A percentile compares a stretch with the other conserved stretches of the same genome.
Evolutionary conservation across 37 sponge, comb jelly and placozoan genomes (phyloP).

Genomic region (Sycon ciliatum): DNA sequence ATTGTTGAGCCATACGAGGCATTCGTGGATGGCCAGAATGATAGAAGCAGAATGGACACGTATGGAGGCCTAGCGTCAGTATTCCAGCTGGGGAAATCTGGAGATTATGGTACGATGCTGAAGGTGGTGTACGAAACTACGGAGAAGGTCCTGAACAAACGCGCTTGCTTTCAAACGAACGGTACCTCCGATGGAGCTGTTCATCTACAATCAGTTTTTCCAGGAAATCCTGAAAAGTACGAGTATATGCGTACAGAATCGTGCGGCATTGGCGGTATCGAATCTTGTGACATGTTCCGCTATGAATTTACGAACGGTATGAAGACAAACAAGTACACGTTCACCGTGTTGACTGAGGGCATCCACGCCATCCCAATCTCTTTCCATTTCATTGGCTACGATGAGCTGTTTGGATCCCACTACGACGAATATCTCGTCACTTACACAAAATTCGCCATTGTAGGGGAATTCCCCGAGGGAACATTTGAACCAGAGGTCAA

Average conservation of each 20-base stretch:
- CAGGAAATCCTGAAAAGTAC: too few relatives aligned
- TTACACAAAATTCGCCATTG: too few relatives aligned
- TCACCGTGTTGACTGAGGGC: constrained; percentile 24
- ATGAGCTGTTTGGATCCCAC: constrained; percentile 78
- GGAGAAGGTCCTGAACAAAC: not conserved
- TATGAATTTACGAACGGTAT: constrained; percentile 1
- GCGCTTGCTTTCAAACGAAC: not conserved
- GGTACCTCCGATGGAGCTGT: not conserved
- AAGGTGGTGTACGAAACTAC: constrained; percentile 72
- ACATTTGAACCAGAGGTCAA: too few relatives aligned
- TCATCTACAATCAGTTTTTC: not conserved
- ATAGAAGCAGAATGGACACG: constrained; percentile 60
- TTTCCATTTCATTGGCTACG: constrained; percentile 66
- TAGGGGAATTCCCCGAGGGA: too few relatives aligned
- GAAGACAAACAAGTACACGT: constrained; percentile 51
- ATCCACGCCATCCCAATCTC: constrained; percentile 19
- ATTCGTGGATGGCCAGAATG: constrained; percentile 42
- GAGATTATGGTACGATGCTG: constrained; percentile 50
- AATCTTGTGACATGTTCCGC: not conserved
- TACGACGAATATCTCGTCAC: constrained; percentile 69
- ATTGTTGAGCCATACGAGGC: constrained; percentile 76
- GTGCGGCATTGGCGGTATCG: too few relatives aligned
- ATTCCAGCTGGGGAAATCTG: constrained; percentile 24
- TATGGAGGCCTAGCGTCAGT: constrained; percentile 47
- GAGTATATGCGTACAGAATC: too few relatives aligned